Conservation (phyloP, 2,888 invertebrate genomes). For the Onchidella celtica region DNA sequence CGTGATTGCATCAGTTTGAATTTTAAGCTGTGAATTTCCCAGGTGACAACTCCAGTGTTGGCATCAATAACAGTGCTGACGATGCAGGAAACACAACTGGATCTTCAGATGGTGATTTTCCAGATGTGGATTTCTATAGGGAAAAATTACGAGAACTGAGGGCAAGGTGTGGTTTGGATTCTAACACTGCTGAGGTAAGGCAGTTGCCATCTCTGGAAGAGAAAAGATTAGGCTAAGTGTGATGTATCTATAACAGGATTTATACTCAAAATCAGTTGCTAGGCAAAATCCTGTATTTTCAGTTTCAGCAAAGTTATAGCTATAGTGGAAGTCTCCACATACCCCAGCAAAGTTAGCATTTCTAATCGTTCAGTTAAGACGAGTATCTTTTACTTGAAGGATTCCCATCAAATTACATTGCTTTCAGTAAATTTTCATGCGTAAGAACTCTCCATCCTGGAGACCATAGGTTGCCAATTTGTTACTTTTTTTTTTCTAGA, state of each 20-base stretch:
- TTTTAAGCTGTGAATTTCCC: neutral
- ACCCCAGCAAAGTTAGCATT: too few species aligned
- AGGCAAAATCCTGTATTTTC: neutral
- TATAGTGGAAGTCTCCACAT: too few species aligned
- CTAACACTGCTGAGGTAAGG: constrained; percentile 53
- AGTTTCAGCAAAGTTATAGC: too few species aligned
- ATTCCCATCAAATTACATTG: too few species aligned
- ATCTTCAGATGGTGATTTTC: constrained; percentile 45
- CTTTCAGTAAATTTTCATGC: too few species aligned
- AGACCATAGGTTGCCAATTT: too few species aligned
- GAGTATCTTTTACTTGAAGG: too few species aligned
- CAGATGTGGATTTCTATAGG: constrained; percentile 69
- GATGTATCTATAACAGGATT: neutral
- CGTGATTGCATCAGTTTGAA: too few species aligned
- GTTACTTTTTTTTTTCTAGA: too few species aligned
- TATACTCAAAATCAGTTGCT: too few species aligned
- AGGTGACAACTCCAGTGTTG: constrained; percentile 1
- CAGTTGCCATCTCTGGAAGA: neutral
- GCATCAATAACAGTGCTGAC: constrained; percentile 42
- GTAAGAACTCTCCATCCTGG: too few species aligned
- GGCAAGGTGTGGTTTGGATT: constrained; percentile 78
- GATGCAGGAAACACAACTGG: constrained; percentile 27
- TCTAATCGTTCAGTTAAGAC: too few species aligned
- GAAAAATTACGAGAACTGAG: constrained; percentile 77
- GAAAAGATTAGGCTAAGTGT: neutral